Evolutionary conservation across 2,888 invertebrate species (phyloP).

Genomic region (Drosophila rubida): DNA sequence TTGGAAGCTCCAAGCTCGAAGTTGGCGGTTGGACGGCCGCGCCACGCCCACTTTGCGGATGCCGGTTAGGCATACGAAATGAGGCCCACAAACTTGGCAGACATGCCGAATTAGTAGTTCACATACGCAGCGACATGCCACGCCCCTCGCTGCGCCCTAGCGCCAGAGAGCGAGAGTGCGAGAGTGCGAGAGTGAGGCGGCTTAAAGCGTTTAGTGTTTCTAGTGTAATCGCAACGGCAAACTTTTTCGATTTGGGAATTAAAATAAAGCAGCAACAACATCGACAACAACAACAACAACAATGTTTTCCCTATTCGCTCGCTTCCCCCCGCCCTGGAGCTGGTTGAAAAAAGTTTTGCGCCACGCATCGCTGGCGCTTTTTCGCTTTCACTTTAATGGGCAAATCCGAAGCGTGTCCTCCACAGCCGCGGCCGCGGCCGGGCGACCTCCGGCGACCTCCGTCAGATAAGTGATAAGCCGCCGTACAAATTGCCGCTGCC

Average conservation of each 20-base stretch:
- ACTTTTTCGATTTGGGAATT: slow-evolving; percentile 81
- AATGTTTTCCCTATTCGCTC: background rate
- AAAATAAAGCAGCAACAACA: slow-evolving; percentile 62
- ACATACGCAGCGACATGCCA: slow-evolving; percentile 49
- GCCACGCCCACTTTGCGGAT: slow-evolving; percentile 29
- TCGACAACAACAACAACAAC: slow-evolving; percentile 11
- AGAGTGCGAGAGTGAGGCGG: slow-evolving; percentile 17
- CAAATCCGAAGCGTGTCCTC: slow-evolving; percentile 54
- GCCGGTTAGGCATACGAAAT: slow-evolving; percentile 51
- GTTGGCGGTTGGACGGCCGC: slow-evolving; percentile 1
- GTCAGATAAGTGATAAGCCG: slow-evolving; percentile 76
- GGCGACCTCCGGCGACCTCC: too few species aligned
- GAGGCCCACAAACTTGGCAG: slow-evolving; percentile 59
- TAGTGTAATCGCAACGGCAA: slow-evolving; percentile 71
- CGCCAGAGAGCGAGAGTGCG: background rate
- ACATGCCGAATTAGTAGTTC: slow-evolving; percentile 66
- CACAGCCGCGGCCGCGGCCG: too few species aligned
- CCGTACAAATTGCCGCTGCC: slow-evolving; percentile 60
- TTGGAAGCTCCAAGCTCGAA: too few species aligned
- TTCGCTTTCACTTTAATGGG: slow-evolving; percentile 63
- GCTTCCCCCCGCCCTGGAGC: background rate
- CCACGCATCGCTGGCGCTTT: slow-evolving; percentile 65
- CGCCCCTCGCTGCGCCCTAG: slow-evolving; percentile 20
- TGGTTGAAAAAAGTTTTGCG: slow-evolving; percentile 37
- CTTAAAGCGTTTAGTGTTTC: slow-evolving; percentile 73